A percentile compares a stretch with the other conserved stretches of the same genome.
Conservation (phyloP, 2,113 vertebrate genomes). For the Platysternon megacephalum region DNA sequence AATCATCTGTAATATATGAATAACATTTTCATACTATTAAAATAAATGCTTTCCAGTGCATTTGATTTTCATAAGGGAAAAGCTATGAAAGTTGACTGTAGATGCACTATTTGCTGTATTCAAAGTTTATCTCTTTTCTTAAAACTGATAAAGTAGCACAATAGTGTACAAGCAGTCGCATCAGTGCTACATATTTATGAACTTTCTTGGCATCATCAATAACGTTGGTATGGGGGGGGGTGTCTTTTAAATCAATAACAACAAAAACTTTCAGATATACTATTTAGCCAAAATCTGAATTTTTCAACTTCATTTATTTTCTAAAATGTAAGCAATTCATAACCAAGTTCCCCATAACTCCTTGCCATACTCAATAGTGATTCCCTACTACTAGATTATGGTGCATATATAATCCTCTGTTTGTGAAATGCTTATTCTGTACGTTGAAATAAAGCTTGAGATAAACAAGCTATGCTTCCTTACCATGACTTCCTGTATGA, state of each 20-base stretch:
- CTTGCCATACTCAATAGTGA: not conserved
- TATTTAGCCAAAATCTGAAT: not conserved
- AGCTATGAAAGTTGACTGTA: not conserved
- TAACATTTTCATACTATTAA: not conserved
- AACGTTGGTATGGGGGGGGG: not conserved
- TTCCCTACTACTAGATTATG: not conserved
- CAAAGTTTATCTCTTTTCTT: not conserved
- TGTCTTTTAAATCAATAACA: not conserved
- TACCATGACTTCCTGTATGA: not conserved
- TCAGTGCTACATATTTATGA: not conserved
- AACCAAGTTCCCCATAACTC: not conserved
- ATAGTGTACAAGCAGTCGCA: not conserved
- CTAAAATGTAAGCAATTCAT: not conserved
- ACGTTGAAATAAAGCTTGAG: accelerated
- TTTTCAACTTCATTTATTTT: not conserved
- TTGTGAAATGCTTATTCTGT: not conserved
- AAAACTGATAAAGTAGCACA: not conserved
- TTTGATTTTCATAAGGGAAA: not conserved
- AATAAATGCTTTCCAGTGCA: not conserved
- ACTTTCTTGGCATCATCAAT: not conserved
- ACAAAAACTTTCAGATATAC: not conserved
- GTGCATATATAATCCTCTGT: not conserved
- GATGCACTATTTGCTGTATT: not conserved
- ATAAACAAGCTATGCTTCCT: not conserved
- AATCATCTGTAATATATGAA: not conserved